A percentile compares a stretch with the other conserved stretches of the same genome.
phyloP scores from a whole-genome alignment of 2,888 invertebrate genomes.

The Bimastos eiseni region DNA sequence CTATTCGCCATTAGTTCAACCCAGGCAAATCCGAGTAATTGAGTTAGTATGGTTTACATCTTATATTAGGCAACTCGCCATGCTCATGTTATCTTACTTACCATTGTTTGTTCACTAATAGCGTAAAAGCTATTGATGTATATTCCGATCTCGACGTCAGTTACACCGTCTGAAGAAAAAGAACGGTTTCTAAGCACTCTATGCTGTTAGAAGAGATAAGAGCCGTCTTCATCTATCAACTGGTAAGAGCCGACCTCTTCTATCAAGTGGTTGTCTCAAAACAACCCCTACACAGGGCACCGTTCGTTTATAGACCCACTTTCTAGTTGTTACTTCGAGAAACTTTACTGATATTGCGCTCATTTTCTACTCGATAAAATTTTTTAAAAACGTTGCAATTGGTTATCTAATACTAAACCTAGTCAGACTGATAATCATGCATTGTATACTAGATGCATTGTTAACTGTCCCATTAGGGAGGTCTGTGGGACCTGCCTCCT shows the following conservation, averaged over 20 bases:
- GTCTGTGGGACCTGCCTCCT: no score
- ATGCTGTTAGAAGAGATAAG: no score
- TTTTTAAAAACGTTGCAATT: background rate
- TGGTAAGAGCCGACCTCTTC: no score
- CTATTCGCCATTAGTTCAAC: no score
- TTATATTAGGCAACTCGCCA: no score
- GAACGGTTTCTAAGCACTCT: background rate
- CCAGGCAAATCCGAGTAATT: no score
- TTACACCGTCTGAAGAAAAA: background rate
- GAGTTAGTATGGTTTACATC: no score
- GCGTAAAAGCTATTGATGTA: constrained; percentile 75
- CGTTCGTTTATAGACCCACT: background rate
- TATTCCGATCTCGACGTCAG: constrained; percentile 39
- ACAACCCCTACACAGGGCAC: background rate
- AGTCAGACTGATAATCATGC: background rate
- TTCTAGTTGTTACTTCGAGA: background rate
- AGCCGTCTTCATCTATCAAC: background rate
- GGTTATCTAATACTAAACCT: background rate
- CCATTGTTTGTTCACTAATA: constrained; percentile 93
- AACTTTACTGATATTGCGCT: no score
- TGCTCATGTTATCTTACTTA: constrained; percentile 53
- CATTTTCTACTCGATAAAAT: no score
- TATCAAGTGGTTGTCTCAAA: no score
- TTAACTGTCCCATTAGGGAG: no score
- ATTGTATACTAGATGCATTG: no score